Base-by-base conservation (phyloP, 2,797 vertebrate species). In the Tamandua tetradactyla region DNA sequence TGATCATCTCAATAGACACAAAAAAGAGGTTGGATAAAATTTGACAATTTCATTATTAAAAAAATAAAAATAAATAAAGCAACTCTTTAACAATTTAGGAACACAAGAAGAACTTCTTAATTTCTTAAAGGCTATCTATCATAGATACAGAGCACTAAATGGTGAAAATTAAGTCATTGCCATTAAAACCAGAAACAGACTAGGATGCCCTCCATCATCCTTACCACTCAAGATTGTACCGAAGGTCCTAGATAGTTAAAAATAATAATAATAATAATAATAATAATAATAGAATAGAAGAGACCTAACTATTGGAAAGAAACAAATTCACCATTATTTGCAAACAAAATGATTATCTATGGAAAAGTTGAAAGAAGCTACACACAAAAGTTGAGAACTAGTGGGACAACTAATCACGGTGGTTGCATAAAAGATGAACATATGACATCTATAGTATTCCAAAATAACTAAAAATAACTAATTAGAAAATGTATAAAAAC, bases 91-190 rank as follows among this genome's bases (percentile, higher is more conserved):
- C 6, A 72, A 47, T 44, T 14, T 18, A 37, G 5, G n/a, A 66
- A 52, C 9, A 15, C 72, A 87, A 30, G 57, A 35, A 37, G 40
- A 57, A n/a, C 13, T 75, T 59, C 47, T 55, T 44, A 82, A 61
- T 4, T 7, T 89, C 55, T 76, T 82, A 82, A 86, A 89, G 32
- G 30, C 22, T 75, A 62, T 62, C 37, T 84, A 61, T n/a, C 55
- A 91, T 88, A 93, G 85, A 68, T 44, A 18, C 5, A 86, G 42
- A 81, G 37, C 79, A 89, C n/a, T 61, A 72, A 42, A 49, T 49
- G n/a, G 61, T 88, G n/a, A 86, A 93, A 80, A 88, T 57, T 74
- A 96, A 89, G 35, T 93, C 44, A 81, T 75, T 81, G 37, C 27
- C 5, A 85, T 40, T 78, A 42, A 90, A 44, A n/a, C 62, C 25